Evolutionary conservation across 2,888 invertebrate genomes (phyloP), one percentile per base, ranked within the genome.

Genomic region (Platypus cylindrus): DNA sequence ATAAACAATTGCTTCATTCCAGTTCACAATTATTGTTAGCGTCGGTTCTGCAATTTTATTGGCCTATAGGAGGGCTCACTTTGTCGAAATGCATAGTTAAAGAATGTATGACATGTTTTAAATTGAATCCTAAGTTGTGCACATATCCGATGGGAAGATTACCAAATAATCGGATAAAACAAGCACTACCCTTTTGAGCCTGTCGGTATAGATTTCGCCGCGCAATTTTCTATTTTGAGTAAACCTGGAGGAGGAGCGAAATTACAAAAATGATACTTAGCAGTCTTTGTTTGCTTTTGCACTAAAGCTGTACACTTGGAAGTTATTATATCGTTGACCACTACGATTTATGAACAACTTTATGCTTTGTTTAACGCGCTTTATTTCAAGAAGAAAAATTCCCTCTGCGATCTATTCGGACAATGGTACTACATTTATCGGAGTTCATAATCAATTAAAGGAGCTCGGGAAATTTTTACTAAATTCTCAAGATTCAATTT

Each of bases 161-260:
- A 29, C 38, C 31, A 5, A 9, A 32, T 14, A 25, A 30, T 17
- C 8, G 41, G 16, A 30, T 36, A 2, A 18, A 15, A 25, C 28
- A 31, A 8, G 31, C 20, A 9, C 36, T 38, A n/a, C 41, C 41
- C 8, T n/a, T 41, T 41, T 18, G 16, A 32, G 13, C 16, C 15
- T 17, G 35, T 30, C 8, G 37, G 40, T 5, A 9, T 40, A 17
- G 37, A 37, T 25, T 37, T 34, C 32, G 40, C 37, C n/a, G 29
- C 7, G 15, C 26, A 17, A 2, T 32, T 31, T 22, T 31, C 23
- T 22, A 31, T 31, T 22, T 4, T 22, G 14, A 31, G 23, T 22
- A 31, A 31, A 12, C 11, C 23, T 22, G 31, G 11, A n/a, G 23
- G 22, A 22, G 23, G 31, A 5, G 2, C 20, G 11, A 31, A 31